Conservation (phyloP, 2,113 vertebrate genomes). For the Sturnira hondurensis region DNA sequence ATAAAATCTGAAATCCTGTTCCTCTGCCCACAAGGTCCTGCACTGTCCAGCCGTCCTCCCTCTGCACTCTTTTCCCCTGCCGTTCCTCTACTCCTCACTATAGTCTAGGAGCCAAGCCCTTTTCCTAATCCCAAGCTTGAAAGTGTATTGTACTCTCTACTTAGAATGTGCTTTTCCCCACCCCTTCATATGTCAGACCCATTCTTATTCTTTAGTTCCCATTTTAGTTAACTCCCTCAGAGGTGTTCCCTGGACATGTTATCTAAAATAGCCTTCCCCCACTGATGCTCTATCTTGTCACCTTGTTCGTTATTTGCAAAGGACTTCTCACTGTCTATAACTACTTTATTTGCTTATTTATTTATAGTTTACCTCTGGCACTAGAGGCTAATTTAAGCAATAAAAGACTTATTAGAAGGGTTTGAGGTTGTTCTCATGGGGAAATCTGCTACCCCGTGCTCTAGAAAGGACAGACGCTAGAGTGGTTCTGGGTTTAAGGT, state of each 20-base stretch:
- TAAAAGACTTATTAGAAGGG: background rate
- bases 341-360: background rate
- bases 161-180: background rate
- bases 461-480: background rate
- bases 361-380: background rate
- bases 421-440: background rate
- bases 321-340: background rate
- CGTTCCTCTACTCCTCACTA: background rate
- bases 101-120: background rate
- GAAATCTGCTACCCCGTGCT: background rate
- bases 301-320: background rate
- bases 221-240: background rate
- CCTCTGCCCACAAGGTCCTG: background rate
- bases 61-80: background rate
- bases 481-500: background rate
- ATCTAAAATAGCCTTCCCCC: background rate
- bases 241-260: background rate
- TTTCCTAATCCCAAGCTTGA: background rate
- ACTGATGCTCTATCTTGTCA: background rate
- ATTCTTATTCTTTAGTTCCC: background rate
- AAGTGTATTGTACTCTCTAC: background rate
- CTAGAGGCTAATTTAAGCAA: background rate
- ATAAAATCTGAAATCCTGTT: background rate
- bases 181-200: background rate
- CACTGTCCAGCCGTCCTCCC: background rate